Evolutionary conservation across 2,113 vertebrate species (phyloP).

Genomic region (Accipiter virgatus): DNA sequence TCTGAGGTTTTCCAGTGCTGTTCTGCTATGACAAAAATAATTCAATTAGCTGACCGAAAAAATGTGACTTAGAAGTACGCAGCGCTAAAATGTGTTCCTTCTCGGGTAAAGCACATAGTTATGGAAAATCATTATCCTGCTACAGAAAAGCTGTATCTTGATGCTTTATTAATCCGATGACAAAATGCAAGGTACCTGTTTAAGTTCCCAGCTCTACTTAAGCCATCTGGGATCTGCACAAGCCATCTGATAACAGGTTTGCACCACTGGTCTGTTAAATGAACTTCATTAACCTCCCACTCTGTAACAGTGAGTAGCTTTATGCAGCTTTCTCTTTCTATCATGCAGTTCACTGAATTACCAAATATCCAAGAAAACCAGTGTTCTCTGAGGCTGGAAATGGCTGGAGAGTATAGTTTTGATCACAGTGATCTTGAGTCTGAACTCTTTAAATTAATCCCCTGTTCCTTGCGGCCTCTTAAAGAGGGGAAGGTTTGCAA

Average conservation of each 20-base stretch:
- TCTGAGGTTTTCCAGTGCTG: background rate
- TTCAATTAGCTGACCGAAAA: background rate
- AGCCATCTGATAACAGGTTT: constrained; percentile 37
- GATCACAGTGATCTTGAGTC: background rate
- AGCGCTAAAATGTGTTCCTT: background rate
- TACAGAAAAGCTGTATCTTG: background rate
- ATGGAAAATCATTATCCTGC: background rate
- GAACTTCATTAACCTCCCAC: constrained; percentile 50
- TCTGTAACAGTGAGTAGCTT: background rate
- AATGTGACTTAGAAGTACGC: background rate
- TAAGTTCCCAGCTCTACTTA: background rate
- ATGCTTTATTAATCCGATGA: background rate
- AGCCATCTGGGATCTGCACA: constrained; percentile 32
- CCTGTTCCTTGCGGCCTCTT: background rate
- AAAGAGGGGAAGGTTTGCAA: background rate
- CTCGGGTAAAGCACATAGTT: background rate
- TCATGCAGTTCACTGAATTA: background rate
- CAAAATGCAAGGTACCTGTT: background rate
- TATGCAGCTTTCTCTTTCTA: background rate
- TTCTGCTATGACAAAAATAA: background rate
- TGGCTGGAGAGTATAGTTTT: background rate
- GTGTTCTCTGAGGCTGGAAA: background rate
- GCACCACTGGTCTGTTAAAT: constrained; percentile 60
- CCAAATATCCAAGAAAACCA: background rate
- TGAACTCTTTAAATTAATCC: constrained; percentile 1